Evolutionary conservation across 1,140 invertebrate genomes (phyloP), one percentile per base, ranked within the genome.

Genomic region (Oryzaephilus surinamensis): DNA sequence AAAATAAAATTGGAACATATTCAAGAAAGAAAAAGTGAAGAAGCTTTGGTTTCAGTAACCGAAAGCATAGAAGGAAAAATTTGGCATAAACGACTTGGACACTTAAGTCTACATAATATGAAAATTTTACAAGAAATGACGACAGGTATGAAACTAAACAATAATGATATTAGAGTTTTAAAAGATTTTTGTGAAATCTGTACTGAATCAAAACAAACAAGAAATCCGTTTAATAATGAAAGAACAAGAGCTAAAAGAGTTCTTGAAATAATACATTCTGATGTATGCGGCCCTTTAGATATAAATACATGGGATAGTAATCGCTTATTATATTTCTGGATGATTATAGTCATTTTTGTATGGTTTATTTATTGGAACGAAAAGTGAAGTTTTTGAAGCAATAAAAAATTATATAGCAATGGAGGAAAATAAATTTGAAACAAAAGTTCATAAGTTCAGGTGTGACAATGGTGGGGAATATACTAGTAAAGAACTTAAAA

Each of bases 281-380:
- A 63, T 46, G 50, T 62, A 1, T 62, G 57, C 45, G 57, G 57
- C 19, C 57, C 58, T n/a, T 55, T 63, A 18, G 44, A 46, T 23
- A 48, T 45, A 38, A 21, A 20, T 10, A 54, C 57, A 6, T 48
- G 32, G 23, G 50, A 59, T 17, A 41, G 46, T 10, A 43, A 48
- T 17, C 50, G 35, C 13, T 63, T 43, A 27, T 62, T 7, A 52
- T 55, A 16, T 54, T 60, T 26, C 48, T 57, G 21, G 61, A 64
- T 51, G 59, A 63, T 43, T 63, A 38, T 36, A 55, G 52, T 12
- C 50, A 55, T 41, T 60, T 52, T 38, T 36, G 28, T 8, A 35
- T 47, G 19, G 47, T 61, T 10, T 61, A 57, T 38, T 37, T 62
- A 6, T 55, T 58, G 12, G 43, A 50, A 41, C 33, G 32, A 13